Conservation (phyloP, 2,113 vertebrate genomes). For the Xiphophorus couchianus region DNA sequence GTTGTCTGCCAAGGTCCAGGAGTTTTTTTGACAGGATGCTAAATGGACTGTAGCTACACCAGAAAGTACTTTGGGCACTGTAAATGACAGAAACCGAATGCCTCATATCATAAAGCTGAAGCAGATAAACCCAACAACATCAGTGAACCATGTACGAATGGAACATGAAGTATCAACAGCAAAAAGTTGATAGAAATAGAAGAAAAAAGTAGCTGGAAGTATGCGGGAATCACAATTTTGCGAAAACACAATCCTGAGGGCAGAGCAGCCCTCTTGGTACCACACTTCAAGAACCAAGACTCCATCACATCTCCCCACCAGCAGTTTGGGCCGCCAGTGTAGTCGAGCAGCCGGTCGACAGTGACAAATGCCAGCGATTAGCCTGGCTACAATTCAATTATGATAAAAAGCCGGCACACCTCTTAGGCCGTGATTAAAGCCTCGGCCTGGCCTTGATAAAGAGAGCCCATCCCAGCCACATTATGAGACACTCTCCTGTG, state of each 20-base stretch:
- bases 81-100: no score
- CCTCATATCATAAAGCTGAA: no score
- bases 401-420: constrained; percentile 90
- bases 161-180: no score
- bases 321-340: constrained; percentile 59
- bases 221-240: not conserved
- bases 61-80: no score
- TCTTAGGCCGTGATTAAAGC: constrained; percentile 96
- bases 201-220: no score
- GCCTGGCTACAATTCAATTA: constrained; percentile 93
- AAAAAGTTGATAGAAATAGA: no score
- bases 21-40: no score
- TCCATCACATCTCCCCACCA: constrained; percentile 60
- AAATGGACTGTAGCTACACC: no score
- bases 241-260: not conserved
- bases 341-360: constrained; percentile 76
- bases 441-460: constrained; percentile 88
- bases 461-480: constrained; percentile 91
- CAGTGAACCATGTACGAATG: no score
- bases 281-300: not conserved
- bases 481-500: constrained; percentile 85
- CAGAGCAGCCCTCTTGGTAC: not conserved
- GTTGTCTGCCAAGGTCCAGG: no score
- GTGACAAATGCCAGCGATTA: constrained; percentile 95
- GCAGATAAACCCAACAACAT: no score